Evolutionary conservation across 2,888 invertebrate genomes (phyloP).

Genomic region (Aplocera efformata): DNA sequence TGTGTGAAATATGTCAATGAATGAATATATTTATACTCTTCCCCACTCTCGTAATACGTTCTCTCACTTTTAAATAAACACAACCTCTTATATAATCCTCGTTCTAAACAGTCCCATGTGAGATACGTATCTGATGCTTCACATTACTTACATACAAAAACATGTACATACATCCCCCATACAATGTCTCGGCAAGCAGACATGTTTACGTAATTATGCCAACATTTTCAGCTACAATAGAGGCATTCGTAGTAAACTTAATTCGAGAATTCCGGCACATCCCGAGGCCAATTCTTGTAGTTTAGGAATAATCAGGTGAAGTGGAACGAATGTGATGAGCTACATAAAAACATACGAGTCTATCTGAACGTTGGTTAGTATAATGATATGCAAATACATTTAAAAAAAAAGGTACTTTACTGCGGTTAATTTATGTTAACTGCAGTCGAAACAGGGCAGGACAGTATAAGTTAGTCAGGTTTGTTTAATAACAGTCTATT

Average conservation of each 20-base stretch:
- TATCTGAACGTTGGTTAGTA: not conserved
- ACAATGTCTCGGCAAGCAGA: conserved; percentile 23
- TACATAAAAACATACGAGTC: conserved; percentile 1
- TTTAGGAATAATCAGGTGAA: conserved; percentile 17
- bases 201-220: conserved; percentile 28
- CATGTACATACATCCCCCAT: conserved; percentile 21
- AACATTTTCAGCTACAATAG: conserved; percentile 20
- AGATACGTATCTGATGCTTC: no score
- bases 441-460: no score
- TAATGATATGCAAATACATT: not conserved
- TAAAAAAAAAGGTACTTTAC: not conserved
- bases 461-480: no score
- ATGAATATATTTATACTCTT: no score
- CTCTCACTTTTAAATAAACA: no score
- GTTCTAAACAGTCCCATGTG: no score
- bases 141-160: conserved; percentile 9
- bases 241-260: conserved; percentile 20
- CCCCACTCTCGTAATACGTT: no score
- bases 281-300: conserved; percentile 19
- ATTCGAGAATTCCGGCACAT: conserved; percentile 19
- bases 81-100: no score
- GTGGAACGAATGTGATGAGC: conserved; percentile 3
- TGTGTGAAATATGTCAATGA: no score
- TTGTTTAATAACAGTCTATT: no score
- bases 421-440: no score